Base-by-base conservation (phyloP, 2,888 invertebrate species). In the Chymomyza procnemis region DNA sequence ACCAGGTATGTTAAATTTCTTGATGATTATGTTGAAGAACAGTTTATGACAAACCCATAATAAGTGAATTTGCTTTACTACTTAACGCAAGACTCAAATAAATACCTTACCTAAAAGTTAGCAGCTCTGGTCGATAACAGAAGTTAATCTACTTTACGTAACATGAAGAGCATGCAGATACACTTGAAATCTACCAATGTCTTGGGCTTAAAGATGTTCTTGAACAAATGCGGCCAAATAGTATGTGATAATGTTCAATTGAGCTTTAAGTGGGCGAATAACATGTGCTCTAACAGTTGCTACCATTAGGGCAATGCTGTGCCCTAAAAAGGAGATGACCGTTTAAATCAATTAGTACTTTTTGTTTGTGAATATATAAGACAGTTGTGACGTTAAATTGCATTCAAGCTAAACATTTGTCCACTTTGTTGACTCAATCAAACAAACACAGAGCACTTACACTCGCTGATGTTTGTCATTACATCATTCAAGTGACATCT, bases 301-400 rank as follows among this genome's bases (percentile, higher is more conserved):
- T 26, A 26, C 8, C 4, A 26, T 26, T 26, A 8, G 4, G 26
- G 26, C 26, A 26, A 26, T 3, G 66, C 69, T 71, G 65, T 59
- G 61, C 47, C 61, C 47, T 76, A 68, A 63, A 73, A 64, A 57
- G 52, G 52, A 65, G 57, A 73, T 68, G 55, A 34, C 46, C 57
- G 60, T 69, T 67, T 63, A 66, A 69, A 76, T 68, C 77, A 79
- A 73, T 82, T 82, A 71, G 18, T 18, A 16, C 18, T 50, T 50
- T 16, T 50, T 16, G 12, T 0, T 41, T 3, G 12, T 41, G 34
- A 41, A 12, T 41, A 41, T 41, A 41, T 41, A 41, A 41, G 34
- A 12, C 6, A 5, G 34, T 12, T 41, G 34, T 34, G 34, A 8
- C 34, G 34, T 34, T 34, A 5, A 34, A 34, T 34, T 34, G 34